Base-by-base conservation (phyloP, 2,888 invertebrate species). In the Ashinkailepas kermadecensis region DNA sequence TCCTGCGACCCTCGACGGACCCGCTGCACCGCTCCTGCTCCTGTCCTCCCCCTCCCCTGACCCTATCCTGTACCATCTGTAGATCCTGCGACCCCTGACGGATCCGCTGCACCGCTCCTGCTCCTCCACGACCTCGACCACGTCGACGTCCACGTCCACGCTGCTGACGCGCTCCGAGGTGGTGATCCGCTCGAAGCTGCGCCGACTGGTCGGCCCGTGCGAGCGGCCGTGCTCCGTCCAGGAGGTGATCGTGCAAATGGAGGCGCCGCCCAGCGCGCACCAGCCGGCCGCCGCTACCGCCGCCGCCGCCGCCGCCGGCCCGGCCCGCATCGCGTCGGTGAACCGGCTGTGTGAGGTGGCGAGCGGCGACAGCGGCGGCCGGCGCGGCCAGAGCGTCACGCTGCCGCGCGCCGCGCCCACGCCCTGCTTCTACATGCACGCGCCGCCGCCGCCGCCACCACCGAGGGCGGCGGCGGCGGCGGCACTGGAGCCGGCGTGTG, bases 401-500 rank as follows among this genome's bases (percentile, higher is more conserved):
- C 74, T 74, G 74, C 74, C 74, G 54, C 74, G 74, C 56, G 74
- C 74, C 18, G 74, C 74, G 10, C 74, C 74, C 74, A 74, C 74
- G 54, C 74, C 74, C 74, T 74, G 74, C n/a, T 74, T 74, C 74
- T 74, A 74, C 74, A 54, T 74, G 74, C 74, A 74, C 74, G 56
- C 54, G 74, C 13, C 70, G 70, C 70, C 70, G 67, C 25, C 67
- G 8, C 67, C 67, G 25, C 25, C 67, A 12, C 25, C 25, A 11
- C 64, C 64, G 4, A 6, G 9, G n/a, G 13, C 9, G 67, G 23
- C 13, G 67, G 25, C 25, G 67, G 23, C 25, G 67, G 25, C 67
- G 23, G 23, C 23, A 25, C 67, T n/a, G 70, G 70, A 25, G 70
- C 70, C 39, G 70, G 39, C 39, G 39, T 3, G 39, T 39, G 39